Percentiles rank a stretch among this genome's conserved stretches.
These are phyloP conservation scores for Apodemus agrarius DNA, from an alignment of 2,797 vertebrate genomes.

Conservation along the genomic window DNA sequence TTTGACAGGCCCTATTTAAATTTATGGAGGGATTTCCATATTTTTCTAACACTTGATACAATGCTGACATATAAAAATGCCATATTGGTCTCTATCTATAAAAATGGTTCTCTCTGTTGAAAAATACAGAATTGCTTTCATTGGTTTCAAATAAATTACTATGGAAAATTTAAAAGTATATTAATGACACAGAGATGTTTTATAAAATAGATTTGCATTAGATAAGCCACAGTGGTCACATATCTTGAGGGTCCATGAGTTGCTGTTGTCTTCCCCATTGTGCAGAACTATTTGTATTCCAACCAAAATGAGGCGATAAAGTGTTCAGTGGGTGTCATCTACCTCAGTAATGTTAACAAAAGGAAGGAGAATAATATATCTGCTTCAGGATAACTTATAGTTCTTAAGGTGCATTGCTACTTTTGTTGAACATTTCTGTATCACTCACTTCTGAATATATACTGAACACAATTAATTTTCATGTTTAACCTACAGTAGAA, in stretches of 20 bases:
- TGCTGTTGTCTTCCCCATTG: background rate
- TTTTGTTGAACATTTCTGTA: background rate
- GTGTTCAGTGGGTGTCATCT: background rate
- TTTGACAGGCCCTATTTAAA: conserved; percentile 77
- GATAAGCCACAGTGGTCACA: background rate
- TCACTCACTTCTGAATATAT: background rate
- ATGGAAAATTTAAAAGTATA: conserved; percentile 32
- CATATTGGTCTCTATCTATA: conserved; percentile 58
- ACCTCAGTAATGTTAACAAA: conserved; percentile 5
- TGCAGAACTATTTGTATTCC: background rate
- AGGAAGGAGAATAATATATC: background rate
- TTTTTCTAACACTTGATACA: conserved; percentile 70
- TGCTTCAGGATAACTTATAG: background rate
- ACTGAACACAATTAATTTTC: background rate
- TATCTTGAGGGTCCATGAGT: conserved; percentile 29
- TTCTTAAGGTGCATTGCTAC: background rate
- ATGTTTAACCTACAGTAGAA: background rate
- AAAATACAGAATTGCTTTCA: conserved; percentile 53
- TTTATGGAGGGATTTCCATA: conserved; percentile 78
- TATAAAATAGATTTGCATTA: conserved; percentile 40
- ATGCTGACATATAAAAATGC: conserved; percentile 75
- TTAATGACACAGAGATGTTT: conserved; percentile 33
- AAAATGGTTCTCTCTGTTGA: conserved; percentile 7
- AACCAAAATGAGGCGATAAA: background rate
- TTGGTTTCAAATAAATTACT: conserved; percentile 61